Conservation (phyloP, 2,888 invertebrate species). For the Metalampra italica region DNA sequence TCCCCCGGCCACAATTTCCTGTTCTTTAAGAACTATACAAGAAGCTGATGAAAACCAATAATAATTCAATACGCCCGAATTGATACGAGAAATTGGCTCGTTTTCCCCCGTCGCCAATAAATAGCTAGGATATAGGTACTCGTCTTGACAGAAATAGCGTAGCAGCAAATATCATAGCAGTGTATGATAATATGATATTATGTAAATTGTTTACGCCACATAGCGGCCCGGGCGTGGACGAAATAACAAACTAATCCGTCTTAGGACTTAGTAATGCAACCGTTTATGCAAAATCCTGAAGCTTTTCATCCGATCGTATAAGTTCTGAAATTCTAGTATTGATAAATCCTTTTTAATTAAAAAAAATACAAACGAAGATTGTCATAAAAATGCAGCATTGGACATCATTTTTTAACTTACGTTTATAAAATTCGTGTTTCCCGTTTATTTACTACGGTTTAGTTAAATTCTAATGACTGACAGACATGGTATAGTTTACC, state of each 20-base stretch:
- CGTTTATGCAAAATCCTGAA: neutral
- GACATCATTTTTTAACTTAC: too few relatives aligned
- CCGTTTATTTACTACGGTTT: too few relatives aligned
- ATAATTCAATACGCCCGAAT: conserved; percentile 38
- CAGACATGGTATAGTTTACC: too few relatives aligned
- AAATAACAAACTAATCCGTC: neutral
- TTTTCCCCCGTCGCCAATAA: conserved; percentile 42
- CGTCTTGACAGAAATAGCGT: conserved; percentile 35
- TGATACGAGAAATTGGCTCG: conserved; percentile 42
- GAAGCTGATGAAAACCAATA: conserved; percentile 17
- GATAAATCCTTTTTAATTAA: too few relatives aligned
- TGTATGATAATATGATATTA: conserved; percentile 57
- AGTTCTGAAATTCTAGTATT: too few relatives aligned
- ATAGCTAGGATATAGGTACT: conserved; percentile 37
- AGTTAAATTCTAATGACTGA: too few relatives aligned
- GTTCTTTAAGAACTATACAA: neutral
- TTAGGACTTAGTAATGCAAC: neutral
- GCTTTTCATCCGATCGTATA: too few relatives aligned
- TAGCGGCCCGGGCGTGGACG: conserved; percentile 10
- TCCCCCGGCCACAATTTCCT: neutral
- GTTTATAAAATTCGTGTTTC: too few relatives aligned
- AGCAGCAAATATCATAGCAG: conserved; percentile 43
- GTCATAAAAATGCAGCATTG: too few relatives aligned
- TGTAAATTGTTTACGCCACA: conserved; percentile 55
- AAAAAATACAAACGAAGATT: too few relatives aligned